Percentiles rank a stretch among this genome's conserved stretches.
phyloP scores from a whole-genome alignment of 1,140 invertebrate species.

The Agrypnia vestita region DNA sequence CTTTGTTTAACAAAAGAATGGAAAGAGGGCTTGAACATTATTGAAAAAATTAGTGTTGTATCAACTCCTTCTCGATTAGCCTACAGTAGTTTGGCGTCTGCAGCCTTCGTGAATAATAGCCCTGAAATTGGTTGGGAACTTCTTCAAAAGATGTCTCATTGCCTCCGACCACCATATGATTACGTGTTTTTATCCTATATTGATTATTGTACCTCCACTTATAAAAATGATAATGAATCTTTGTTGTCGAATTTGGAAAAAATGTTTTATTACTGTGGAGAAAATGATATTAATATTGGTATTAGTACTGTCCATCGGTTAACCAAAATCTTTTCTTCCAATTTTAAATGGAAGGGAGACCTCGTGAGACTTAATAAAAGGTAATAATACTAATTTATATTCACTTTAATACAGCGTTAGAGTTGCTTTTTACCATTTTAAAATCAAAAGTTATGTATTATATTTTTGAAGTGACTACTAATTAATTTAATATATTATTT shows the following conservation, averaged over 20 bases:
- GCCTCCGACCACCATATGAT: conserved; percentile 60
- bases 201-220: conserved; percentile 68
- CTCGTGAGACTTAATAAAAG: conserved; percentile 62
- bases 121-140: conserved; percentile 72
- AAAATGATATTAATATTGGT: conserved; percentile 64
- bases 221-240: conserved; percentile 65
- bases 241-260: conserved; percentile 69
- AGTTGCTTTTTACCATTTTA: neutral
- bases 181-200: conserved; percentile 68
- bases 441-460: neutral
- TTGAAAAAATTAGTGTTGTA: conserved; percentile 74
- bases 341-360: conserved; percentile 66
- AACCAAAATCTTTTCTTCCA: conserved; percentile 62
- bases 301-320: conserved; percentile 62
- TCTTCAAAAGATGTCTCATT: conserved; percentile 68
- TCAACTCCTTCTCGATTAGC: conserved; percentile 62
- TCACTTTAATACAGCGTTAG: neutral
- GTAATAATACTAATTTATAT: conserved; percentile 45
- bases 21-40: conserved; percentile 75
- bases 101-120: conserved; percentile 75
- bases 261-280: conserved; percentile 69
- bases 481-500: conserved; percentile 15
- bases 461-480: neutral
- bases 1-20: conserved; percentile 77
- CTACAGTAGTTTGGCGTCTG: conserved; percentile 71